Percentiles rank a stretch among this genome's conserved stretches.
phyloP scores from a whole-genome alignment of 2,113 vertebrate genomes.

The Lepus timidus region DNA sequence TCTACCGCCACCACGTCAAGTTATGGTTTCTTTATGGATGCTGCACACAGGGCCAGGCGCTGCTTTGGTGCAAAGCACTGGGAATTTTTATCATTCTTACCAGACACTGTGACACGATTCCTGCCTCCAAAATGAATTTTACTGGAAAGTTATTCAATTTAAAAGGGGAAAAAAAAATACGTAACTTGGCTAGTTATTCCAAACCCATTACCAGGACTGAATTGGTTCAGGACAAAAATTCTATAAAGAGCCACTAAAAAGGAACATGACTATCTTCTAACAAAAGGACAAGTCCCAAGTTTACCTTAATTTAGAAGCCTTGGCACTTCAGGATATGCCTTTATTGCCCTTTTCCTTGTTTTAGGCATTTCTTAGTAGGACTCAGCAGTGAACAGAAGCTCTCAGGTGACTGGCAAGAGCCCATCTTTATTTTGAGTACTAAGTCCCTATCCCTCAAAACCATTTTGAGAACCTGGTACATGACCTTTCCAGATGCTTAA shows the following conservation, averaged over 20 bases:
- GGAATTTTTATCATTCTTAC: not conserved
- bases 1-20: not conserved
- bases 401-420: not conserved
- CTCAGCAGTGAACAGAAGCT: not conserved
- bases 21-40: not conserved
- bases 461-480: constrained; percentile 34
- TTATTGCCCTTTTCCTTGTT: constrained; percentile 26
- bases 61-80: not conserved
- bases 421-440: not conserved
- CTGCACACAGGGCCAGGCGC: not conserved
- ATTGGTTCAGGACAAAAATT: not conserved
- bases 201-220: not conserved
- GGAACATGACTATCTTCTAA: not conserved
- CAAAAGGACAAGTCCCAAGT: not conserved
- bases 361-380: not conserved
- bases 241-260: not conserved
- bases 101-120: not conserved
- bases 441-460: not conserved
- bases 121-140: constrained; percentile 19
- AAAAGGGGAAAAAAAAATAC: constrained; percentile 39
- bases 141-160: not conserved
- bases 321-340: constrained; percentile 27
- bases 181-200: not conserved
- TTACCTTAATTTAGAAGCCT: not conserved
- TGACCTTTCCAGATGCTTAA: not conserved